Evolutionary conservation across 2,797 vertebrate species (phyloP).

Genomic region (Peromyscus melanophrys): DNA sequence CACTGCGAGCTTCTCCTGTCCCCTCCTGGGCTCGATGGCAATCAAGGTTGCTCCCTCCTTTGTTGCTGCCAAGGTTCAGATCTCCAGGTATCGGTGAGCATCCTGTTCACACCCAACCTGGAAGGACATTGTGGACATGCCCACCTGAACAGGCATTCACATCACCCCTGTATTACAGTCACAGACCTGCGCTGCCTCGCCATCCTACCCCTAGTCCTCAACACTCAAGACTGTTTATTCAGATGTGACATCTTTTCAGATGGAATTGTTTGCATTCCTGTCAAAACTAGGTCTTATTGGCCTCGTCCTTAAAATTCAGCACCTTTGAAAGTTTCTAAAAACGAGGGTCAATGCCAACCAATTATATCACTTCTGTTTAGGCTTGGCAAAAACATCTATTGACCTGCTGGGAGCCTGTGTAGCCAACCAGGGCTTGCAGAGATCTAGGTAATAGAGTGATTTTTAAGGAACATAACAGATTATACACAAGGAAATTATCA

Average conservation of each 20-base stretch:
- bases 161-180: not conserved
- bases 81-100: not conserved
- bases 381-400: not conserved
- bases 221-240: not conserved
- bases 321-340: not conserved
- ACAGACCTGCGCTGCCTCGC: not conserved
- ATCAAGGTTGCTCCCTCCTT: not conserved
- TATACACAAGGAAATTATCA: conserved; percentile 38
- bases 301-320: not conserved
- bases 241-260: conserved; percentile 42
- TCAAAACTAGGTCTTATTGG: not conserved
- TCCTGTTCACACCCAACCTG: conserved; percentile 12
- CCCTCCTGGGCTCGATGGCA: not conserved
- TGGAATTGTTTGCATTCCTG: not conserved
- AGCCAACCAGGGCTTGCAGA: not conserved
- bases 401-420: not conserved
- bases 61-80: conserved; percentile 21
- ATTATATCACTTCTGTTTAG: not conserved
- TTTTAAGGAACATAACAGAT: conserved; percentile 41
- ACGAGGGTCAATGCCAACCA: not conserved
- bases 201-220: not conserved
- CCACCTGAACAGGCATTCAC: conserved; percentile 9
- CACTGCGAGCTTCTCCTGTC: not conserved
- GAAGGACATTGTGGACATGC: conserved; percentile 33
- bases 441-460: not conserved